Evolutionary conservation across 2,113 vertebrate species (phyloP).

Genomic region (Seriola dumerili): DNA sequence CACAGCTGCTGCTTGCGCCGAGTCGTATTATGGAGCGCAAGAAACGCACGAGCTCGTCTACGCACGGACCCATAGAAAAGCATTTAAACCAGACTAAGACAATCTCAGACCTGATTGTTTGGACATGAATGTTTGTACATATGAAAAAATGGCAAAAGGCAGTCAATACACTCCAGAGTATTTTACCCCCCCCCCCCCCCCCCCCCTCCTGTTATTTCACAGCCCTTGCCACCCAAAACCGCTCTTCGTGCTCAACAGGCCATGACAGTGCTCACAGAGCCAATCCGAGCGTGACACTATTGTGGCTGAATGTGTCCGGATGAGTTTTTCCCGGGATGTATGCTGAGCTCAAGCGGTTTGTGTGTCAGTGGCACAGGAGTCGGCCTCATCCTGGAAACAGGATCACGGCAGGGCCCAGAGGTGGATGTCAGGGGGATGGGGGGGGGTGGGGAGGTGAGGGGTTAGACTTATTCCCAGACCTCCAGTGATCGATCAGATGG

Average conservation of each 20-base stretch:
- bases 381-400: slow-evolving; percentile 63
- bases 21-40: slow-evolving; percentile 48
- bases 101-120: no score
- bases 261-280: slow-evolving; percentile 74
- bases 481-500: slow-evolving; percentile 21
- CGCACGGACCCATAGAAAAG: no score
- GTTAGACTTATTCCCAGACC: slow-evolving; percentile 48
- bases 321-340: slow-evolving; percentile 62
- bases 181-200: background rate
- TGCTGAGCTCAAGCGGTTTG: slow-evolving; percentile 60
- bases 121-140: background rate
- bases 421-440: slow-evolving; percentile 25
- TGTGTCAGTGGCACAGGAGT: slow-evolving; percentile 51
- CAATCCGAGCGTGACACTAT: slow-evolving; percentile 75
- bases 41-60: background rate
- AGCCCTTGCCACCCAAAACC: slow-evolving; percentile 69
- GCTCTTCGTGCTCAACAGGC: slow-evolving; percentile 78
- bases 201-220: slow-evolving; percentile 52
- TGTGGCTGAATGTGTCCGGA: slow-evolving; percentile 72
- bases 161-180: slow-evolving; percentile 36
- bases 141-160: background rate
- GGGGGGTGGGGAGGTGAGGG: slow-evolving; percentile 10
- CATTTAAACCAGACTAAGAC: no score
- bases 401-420: slow-evolving; percentile 48
- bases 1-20: slow-evolving; percentile 1